Conservation (phyloP, 2,113 vertebrate species). For the Austrofundulus limnaeus region DNA sequence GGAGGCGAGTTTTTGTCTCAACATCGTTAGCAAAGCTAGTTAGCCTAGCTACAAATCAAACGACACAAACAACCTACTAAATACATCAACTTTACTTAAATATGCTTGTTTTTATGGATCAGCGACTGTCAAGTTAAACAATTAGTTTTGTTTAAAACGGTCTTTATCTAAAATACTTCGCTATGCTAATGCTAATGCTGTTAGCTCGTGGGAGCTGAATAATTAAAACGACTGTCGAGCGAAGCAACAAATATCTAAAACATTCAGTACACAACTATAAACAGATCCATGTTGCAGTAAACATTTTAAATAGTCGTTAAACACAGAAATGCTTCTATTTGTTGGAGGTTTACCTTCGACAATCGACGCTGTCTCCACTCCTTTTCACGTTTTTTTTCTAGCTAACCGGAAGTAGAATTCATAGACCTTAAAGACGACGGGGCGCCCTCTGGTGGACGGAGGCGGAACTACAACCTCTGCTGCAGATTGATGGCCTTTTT, state of each 20-base stretch:
- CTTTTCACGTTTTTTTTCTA: slow-evolving; percentile 30
- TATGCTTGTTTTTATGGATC: no score
- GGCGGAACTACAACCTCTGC: background rate
- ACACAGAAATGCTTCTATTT: background rate
- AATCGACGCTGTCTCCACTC: slow-evolving; percentile 23
- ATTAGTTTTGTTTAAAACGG: no score
- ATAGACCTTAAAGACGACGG: no score
- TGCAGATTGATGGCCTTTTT: no score
- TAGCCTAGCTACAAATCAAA: no score
- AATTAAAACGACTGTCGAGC: background rate
- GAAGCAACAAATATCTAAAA: background rate
- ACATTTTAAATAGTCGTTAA: background rate
- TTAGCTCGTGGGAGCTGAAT: background rate
- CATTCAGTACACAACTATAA: background rate
- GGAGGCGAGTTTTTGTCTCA: no score
- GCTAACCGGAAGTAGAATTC: slow-evolving; percentile 1
- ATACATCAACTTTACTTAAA: no score
- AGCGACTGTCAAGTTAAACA: no score
- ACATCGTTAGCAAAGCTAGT: no score
- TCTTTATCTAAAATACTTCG: no score
- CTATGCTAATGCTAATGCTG: background rate
- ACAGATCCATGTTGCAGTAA: background rate
- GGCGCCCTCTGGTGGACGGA: slow-evolving; percentile 17
- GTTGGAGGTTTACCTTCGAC: slow-evolving; percentile 33
- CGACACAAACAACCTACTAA: no score